Base-by-base conservation (phyloP, 2,888 invertebrate genomes). In the Synanthedon myopaeformis region DNA sequence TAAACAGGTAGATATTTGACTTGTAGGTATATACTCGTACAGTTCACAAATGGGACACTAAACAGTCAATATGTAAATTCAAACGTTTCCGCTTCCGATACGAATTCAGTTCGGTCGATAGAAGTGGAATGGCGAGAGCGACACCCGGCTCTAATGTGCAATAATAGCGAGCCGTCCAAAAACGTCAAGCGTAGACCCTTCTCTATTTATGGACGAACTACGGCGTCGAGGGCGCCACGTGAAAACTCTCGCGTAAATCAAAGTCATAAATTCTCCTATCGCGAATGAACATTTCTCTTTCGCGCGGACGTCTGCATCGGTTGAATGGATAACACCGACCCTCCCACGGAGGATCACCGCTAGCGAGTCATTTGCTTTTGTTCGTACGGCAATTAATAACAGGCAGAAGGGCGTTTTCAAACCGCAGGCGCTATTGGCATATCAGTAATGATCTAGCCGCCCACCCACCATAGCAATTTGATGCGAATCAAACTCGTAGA, bases 211-310 rank as follows among this genome's bases (percentile, higher is more conserved):
- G 75, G 72, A 65, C 69, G 67, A 67, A 69, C 69, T 72, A 67
- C 61, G 59, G 58, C 60, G 65, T 67, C 64, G 74, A 73, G 75
- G 75, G 75, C 70, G 71, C 74, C 72, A 76, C 76, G 80, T 76
- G 80, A 82, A 82, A 83, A 84, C 74, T 82, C 79, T 72, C 72
- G 74, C 82, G 81, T 84, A 85, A 85, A 85, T 85, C 83, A 83
- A 83, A 82, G 80, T 79, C 83, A 85, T 85, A 85, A 86, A 86
- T 87, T 82, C 79, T 77, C 72, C 82, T 85, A 86, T 85, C 85
- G 82, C 83, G 83, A 84, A 84, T 83, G 85, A 84, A 84, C 84
- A 86, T 86, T 85, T 85, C 86, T 85, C 86, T 84, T 83, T 67
- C 61, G 64, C 72, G 77, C 76, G 80, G 80, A 82, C 82, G 84